Evolutionary conservation across 92 coral and sea anemone genomes (phyloP), one percentile per base, ranked within the genome.

Genomic region (Siderastrea siderea): DNA sequence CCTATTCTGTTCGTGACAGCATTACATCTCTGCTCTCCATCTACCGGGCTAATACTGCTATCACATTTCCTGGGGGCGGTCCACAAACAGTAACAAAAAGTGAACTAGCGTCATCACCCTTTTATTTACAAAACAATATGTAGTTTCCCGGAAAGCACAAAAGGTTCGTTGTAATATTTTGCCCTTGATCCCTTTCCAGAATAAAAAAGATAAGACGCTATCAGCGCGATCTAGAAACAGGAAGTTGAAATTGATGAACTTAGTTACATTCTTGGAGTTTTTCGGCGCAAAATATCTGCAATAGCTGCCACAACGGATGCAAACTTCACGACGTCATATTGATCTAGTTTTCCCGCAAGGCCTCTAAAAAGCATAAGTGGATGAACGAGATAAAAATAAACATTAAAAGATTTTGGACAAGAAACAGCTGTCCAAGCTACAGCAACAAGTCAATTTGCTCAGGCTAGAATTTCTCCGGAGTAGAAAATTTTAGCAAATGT

Each of bases 31-130:
- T 15, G 10, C n/a, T 16, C 51, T 13, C 53, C 51, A 77, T 77
- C 69, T 17, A 77, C 8, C 12, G 15, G 67, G 82, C 68, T 44
- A 77, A 77, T 77, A 73, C 8, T 17, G 12, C 13, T 9, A 53
- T 55, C 13, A 53, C 82, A 77, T 59, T 77, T 16, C 19, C 70
- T 59, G 82, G 59, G 82, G 82, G 82, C 82, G 82, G 68, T 44
- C 14, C 74, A 68, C 47, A 47, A 68, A 68, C 47, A 68, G 26
- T 26, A 26, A 26, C 38, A 26, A 26, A 26, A 26, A 71, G 62
- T 59, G 17, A 47, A 59, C 82, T 58, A 47, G 60, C 82, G 82
- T 77, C 68, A 77, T 77, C 45, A 63, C 38, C 53, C n/a, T 54
- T 4, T 54, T 1, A 53, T 52, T 74, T 8, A 16, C 11, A 52